Evolutionary conservation across 2,797 vertebrate species (phyloP).

Genomic region (Pipistrellus pipistrellus): DNA sequence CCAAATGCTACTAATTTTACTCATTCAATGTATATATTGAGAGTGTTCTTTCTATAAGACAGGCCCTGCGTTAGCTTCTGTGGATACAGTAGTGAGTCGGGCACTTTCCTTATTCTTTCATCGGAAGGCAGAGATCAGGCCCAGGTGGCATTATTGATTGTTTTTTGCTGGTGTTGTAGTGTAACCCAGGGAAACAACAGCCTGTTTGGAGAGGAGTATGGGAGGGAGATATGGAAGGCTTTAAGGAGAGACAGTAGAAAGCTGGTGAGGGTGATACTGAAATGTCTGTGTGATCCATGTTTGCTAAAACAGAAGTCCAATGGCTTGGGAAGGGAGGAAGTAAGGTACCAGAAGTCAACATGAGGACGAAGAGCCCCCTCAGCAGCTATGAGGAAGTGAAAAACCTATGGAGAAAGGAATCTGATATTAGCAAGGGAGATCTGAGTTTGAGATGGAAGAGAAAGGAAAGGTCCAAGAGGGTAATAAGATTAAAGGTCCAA

Average conservation of each 20-base stretch:
- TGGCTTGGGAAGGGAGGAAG: not conserved
- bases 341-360: not conserved
- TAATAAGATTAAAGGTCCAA: not conserved
- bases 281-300: not conserved
- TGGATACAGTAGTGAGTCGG: not conserved
- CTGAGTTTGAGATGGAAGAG: not conserved
- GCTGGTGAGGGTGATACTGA: not conserved
- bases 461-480: not conserved
- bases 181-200: not conserved
- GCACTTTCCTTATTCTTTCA: not conserved
- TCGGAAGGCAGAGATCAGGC: not conserved
- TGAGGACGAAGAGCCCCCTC: not conserved
- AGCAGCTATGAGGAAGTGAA: constrained; percentile 8
- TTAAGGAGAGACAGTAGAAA: not conserved
- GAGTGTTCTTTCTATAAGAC: not conserved
- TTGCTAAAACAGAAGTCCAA: not conserved
- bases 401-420: not conserved
- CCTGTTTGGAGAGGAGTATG: not conserved
- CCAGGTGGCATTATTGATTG: not conserved
- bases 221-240: not conserved
- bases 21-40: not conserved
- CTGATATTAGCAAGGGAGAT: not conserved
- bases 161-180: not conserved
- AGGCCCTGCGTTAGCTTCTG: not conserved
- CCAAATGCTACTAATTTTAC: not conserved